Percentiles rank a stretch among this genome's conserved stretches.
phyloP scores from a whole-genome alignment of 2,797 vertebrate species.

The Fratercula arctica region DNA sequence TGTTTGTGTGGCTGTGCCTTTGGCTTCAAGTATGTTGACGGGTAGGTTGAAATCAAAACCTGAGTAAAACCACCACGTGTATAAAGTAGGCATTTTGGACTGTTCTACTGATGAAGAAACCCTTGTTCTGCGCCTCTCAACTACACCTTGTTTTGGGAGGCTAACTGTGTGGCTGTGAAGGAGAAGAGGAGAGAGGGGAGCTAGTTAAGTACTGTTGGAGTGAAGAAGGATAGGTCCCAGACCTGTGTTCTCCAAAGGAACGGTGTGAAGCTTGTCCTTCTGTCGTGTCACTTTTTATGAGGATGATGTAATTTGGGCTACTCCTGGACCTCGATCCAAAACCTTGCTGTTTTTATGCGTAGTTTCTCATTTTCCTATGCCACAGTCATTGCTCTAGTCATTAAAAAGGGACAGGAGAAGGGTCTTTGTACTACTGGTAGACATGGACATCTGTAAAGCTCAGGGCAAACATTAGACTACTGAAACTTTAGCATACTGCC shows the following conservation, averaged over 20 bases:
- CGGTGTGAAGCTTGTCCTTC: background rate
- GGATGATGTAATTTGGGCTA: background rate
- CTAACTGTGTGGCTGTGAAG: background rate
- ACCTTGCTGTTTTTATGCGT: background rate
- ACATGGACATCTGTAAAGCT: background rate
- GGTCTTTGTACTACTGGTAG: background rate
- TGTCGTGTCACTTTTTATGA: rapidly evolving
- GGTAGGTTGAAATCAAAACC: background rate
- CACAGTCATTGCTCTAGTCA: background rate
- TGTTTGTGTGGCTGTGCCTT: background rate
- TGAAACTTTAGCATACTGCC: background rate
- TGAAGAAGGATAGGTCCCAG: background rate
- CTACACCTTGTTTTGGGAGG: background rate
- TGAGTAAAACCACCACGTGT: background rate
- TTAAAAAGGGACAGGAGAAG: background rate
- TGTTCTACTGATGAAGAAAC: background rate
- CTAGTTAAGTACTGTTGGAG: background rate
- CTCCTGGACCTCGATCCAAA: background rate
- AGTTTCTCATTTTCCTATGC: background rate
- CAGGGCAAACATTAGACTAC: background rate
- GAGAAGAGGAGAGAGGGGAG: background rate
- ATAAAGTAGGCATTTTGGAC: background rate
- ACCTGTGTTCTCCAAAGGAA: background rate
- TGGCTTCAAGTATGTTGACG: background rate
- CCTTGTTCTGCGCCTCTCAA: background rate